Evolutionary conservation across 37 sponge, comb jelly and placozoan species (phyloP).

Genomic region (Ianthella basta): DNA sequence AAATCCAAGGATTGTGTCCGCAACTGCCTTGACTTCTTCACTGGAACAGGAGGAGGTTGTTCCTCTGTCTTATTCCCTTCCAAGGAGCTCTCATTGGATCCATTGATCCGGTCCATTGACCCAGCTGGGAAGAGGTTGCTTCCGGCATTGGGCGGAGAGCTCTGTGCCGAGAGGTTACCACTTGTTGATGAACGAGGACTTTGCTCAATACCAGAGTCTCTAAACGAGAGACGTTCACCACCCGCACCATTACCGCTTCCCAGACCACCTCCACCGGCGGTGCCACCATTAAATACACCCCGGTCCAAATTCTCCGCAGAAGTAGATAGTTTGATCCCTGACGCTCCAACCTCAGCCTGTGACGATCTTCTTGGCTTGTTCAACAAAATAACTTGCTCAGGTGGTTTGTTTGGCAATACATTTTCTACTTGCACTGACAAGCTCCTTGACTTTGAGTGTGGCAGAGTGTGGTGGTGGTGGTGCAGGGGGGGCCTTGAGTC

Average conservation of each 20-base stretch:
- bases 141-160: constrained; percentile 16
- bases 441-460: not conserved
- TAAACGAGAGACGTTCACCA: not conserved
- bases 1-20: no score
- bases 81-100: not conserved
- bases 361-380: constrained; percentile 18
- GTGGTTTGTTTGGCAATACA: not conserved
- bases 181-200: constrained; percentile 32
- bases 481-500: no score
- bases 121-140: constrained; percentile 10
- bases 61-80: not conserved
- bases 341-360: not conserved
- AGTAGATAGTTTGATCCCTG: constrained; percentile 6
- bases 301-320: constrained; percentile 15
- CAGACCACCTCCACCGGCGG: no score
- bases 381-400: not conserved
- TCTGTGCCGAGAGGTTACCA: not conserved
- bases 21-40: not conserved
- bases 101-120: constrained; percentile 13
- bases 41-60: constrained; percentile 15
- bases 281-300: not conserved
- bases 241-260: not conserved
- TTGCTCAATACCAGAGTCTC: constrained; percentile 23
- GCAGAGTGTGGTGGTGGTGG: not conserved
- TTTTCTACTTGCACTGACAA: not conserved